phyloP scores from a whole-genome alignment of 1,140 invertebrate genomes.

The Calycopis cecrops region DNA sequence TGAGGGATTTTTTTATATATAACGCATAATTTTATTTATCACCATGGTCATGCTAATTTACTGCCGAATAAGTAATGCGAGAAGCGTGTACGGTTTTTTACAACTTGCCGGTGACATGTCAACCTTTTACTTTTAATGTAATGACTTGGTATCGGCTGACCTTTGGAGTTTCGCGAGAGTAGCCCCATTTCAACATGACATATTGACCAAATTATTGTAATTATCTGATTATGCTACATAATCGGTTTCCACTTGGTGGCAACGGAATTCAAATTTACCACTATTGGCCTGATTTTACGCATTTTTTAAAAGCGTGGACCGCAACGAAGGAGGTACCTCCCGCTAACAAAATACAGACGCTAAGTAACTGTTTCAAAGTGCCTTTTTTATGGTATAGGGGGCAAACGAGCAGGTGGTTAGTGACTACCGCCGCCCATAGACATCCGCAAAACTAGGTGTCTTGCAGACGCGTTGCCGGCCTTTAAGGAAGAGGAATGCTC shows the following conservation, averaged over 20 bases:
- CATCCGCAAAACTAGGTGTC: too few species aligned
- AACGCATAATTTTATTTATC: not conserved
- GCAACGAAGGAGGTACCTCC: too few species aligned
- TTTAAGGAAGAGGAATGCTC: too few species aligned
- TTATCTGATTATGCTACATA: not conserved
- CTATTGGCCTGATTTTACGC: not conserved
- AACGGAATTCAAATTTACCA: not conserved
- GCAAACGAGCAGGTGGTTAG: too few species aligned
- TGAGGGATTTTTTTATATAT: too few species aligned
- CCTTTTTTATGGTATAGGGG: too few species aligned
- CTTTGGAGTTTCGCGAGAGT: conserved; percentile 1
- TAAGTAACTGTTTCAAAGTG: too few species aligned
- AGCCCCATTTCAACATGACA: conserved; percentile 6
- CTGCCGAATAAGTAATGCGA: not conserved
- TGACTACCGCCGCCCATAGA: too few species aligned
- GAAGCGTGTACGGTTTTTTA: conserved; percentile 4
- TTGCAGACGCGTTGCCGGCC: too few species aligned
- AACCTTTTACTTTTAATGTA: conserved; percentile 10
- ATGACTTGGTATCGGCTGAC: not conserved
- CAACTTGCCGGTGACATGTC: conserved; percentile 5
- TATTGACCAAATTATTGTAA: conserved; percentile 4
- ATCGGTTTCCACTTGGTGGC: too few species aligned
- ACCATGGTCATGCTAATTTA: conserved; percentile 1
- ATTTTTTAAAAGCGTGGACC: too few species aligned
- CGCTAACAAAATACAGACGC: too few species aligned